Percentiles rank a stretch among this genome's conserved stretches.
Conservation (phyloP, 1,140 invertebrate species). For the Dinoponera quadriceps region DNA sequence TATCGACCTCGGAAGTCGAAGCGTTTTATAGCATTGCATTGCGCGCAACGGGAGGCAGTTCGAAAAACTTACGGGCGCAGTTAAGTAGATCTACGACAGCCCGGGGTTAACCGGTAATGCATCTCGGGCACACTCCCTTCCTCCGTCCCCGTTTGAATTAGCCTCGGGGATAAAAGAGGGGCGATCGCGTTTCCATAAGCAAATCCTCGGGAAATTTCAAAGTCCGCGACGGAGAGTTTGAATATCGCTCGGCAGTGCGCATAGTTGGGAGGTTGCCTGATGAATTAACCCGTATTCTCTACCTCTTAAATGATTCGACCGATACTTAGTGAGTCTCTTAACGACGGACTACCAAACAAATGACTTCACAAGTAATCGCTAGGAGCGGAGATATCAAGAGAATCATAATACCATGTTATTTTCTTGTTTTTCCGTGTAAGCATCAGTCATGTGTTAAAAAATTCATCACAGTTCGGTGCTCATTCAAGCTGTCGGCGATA, state of each 20-base stretch:
- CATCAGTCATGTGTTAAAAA: too few species aligned
- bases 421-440: too few species aligned
- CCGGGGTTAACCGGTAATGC: slow-evolving; percentile 74
- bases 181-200: slow-evolving; percentile 53
- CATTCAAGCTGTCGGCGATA: too few species aligned
- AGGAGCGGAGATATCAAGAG: too few species aligned
- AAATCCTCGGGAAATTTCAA: slow-evolving; percentile 59
- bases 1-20: slow-evolving; percentile 53
- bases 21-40: slow-evolving; percentile 69
- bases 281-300: slow-evolving; percentile 32
- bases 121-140: slow-evolving; percentile 54
- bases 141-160: slow-evolving; percentile 37
- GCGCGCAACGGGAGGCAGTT: slow-evolving; percentile 61
- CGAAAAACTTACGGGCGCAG: slow-evolving; percentile 75
- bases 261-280: not conserved
- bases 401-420: too few species aligned
- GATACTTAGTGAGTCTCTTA: not conserved
- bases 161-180: slow-evolving; percentile 45
- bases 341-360: too few species aligned
- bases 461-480: too few species aligned
- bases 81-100: slow-evolving; percentile 76
- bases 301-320: not conserved
- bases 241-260: slow-evolving; percentile 6
- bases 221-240: slow-evolving; percentile 40
- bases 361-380: too few species aligned